Conservation (phyloP, 2,888 invertebrate genomes). For the Andrena minutula region DNA sequence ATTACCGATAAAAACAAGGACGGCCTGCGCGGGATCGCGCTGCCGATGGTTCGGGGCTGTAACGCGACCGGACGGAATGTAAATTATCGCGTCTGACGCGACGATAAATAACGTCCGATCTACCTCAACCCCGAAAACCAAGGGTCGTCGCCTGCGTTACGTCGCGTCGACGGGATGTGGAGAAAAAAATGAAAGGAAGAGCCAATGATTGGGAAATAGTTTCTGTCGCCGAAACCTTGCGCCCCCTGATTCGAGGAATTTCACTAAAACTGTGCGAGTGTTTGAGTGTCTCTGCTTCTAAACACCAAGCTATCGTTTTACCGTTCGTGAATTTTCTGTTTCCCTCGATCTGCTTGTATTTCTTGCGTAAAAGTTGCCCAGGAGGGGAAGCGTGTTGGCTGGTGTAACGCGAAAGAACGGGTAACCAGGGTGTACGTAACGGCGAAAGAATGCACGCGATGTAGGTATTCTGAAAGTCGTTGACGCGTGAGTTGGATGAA, state of each 20-base stretch:
- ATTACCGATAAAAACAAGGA: slow-evolving; percentile 76
- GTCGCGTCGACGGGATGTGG: not conserved
- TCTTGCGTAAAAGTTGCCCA: slow-evolving; percentile 16
- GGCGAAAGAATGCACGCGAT: not conserved
- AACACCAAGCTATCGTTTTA: too few relatives aligned
- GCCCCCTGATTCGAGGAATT: slow-evolving; percentile 37
- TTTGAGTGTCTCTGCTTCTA: too few relatives aligned
- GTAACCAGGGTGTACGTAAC: not conserved
- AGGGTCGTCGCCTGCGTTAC: slow-evolving; percentile 12
- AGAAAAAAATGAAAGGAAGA: not conserved
- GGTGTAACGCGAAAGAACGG: not conserved
- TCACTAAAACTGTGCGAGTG: slow-evolving; percentile 2
- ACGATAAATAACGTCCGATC: slow-evolving; percentile 67
- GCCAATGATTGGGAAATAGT: slow-evolving; percentile 26
- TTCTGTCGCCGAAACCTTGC: slow-evolving; percentile 7
- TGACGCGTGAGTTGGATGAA: not conserved
- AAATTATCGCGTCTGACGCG: slow-evolving; percentile 66
- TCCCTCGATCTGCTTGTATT: slow-evolving; percentile 10
- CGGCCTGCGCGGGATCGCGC: slow-evolving; percentile 27
- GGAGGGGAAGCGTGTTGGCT: slow-evolving; percentile 1
- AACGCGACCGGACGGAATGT: slow-evolving; percentile 58
- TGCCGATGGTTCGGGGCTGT: slow-evolving; percentile 42
- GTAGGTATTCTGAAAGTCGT: not conserved
- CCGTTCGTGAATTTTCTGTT: slow-evolving; percentile 6
- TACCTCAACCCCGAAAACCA: slow-evolving; percentile 42